phyloP scores from a whole-genome alignment of 2,113 vertebrate species.

The Phrynosoma blainvillii region DNA sequence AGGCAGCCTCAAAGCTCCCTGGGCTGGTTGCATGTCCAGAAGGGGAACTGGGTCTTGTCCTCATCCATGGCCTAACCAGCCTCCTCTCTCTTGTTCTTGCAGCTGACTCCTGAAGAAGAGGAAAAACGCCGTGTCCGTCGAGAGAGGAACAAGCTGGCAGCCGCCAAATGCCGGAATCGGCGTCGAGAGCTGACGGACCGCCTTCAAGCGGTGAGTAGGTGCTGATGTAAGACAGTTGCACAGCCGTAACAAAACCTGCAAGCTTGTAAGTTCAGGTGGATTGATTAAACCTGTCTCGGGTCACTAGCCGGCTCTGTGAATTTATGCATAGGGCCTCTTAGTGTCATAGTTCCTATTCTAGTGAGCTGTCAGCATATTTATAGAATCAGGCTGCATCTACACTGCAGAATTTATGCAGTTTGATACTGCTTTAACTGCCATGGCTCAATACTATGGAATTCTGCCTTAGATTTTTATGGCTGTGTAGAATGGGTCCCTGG shows the following conservation, averaged over 20 bases:
- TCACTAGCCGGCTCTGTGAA: too few relatives aligned
- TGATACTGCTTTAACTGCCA: too few relatives aligned
- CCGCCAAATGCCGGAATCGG: slow-evolving; percentile 94
- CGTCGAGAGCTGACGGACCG: slow-evolving; percentile 93
- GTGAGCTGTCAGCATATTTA: too few relatives aligned
- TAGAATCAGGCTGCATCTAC: too few relatives aligned
- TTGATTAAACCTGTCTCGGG: too few relatives aligned
- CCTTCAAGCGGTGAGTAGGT: slow-evolving; percentile 89
- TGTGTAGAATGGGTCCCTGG: too few relatives aligned
- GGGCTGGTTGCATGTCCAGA: background rate
- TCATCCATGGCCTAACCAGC: background rate
- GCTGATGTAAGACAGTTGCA: background rate
- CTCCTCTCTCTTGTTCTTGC: rapidly evolving
- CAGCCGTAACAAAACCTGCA: background rate
- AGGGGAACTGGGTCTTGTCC: too few relatives aligned
- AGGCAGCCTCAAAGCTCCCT: background rate
- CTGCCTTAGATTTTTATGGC: too few relatives aligned
- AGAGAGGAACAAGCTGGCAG: slow-evolving; percentile 93
- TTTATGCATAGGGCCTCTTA: background rate
- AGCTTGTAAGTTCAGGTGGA: background rate
- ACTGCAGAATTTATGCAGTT: too few relatives aligned
- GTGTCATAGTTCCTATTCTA: background rate
- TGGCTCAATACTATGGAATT: too few relatives aligned
- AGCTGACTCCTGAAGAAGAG: slow-evolving; percentile 94
- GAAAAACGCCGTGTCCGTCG: slow-evolving; percentile 91